Conservation (phyloP, 2,113 vertebrate species). For the Lonchura striata region DNA sequence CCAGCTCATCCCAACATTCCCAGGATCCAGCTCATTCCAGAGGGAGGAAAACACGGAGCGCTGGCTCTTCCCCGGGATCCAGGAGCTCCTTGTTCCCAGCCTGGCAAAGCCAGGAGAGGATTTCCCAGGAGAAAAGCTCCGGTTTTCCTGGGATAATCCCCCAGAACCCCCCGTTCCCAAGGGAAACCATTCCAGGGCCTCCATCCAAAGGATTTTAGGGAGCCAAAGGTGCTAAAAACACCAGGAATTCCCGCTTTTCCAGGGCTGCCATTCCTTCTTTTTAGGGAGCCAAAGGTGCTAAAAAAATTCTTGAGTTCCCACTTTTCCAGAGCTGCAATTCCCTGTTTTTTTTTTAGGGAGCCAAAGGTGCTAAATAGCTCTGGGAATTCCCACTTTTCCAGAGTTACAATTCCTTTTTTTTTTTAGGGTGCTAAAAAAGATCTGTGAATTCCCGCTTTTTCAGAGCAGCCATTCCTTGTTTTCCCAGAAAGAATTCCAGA, state of each 20-base stretch:
- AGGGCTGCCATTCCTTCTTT: not conserved
- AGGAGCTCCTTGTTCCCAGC: not conserved
- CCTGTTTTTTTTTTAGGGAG: no score
- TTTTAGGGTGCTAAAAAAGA: not conserved
- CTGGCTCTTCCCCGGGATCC: not conserved
- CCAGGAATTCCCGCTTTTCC: fast-evolving
- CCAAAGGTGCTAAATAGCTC: not conserved
- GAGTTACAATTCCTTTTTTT: not conserved
- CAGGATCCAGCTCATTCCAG: not conserved
- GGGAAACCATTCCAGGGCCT: not conserved
- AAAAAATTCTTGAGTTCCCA: not conserved
- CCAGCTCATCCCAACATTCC: not conserved
- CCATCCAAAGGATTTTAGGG: not conserved
- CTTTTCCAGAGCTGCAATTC: not conserved
- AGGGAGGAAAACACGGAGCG: not conserved
- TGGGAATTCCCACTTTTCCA: not conserved
- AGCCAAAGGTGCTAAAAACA: not conserved
- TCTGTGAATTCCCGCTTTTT: not conserved
- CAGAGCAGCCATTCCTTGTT: not conserved
- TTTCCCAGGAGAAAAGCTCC: not conserved
- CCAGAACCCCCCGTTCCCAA: not conserved
- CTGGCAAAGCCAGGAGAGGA: not conserved
- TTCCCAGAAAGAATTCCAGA: not conserved
- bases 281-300: not conserved
- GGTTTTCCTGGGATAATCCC: not conserved